A percentile compares a stretch with the other conserved stretches of the same genome.
Evolutionary conservation across 2,888 invertebrate genomes (phyloP).

Genomic region (Cataglyphis rosenhaueri): DNA sequence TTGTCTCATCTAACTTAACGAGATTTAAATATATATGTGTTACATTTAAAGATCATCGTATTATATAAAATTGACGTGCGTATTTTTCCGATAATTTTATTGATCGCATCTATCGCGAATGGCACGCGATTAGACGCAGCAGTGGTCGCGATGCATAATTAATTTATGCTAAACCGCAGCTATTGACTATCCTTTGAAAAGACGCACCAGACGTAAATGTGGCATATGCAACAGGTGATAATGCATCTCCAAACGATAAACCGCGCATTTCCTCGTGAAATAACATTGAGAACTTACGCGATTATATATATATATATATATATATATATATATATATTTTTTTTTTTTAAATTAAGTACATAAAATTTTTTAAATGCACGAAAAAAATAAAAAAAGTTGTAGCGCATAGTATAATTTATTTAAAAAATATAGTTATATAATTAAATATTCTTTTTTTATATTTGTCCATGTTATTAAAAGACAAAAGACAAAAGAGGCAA

Average conservation of each 20-base stretch:
- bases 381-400: neutral
- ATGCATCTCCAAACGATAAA: slow-evolving; percentile 59
- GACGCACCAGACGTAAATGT: slow-evolving; percentile 36
- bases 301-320: neutral
- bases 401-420: neutral
- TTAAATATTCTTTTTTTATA: neutral
- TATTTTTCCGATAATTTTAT: slow-evolving; percentile 37
- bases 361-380: neutral
- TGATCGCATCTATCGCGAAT: slow-evolving; percentile 61
- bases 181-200: slow-evolving; percentile 65
- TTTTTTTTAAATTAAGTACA: neutral
- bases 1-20: slow-evolving; percentile 31
- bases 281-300: neutral
- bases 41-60: neutral
- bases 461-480: neutral
- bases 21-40: slow-evolving; percentile 19
- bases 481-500: neutral
- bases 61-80: neutral
- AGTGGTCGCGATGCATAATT: slow-evolving; percentile 80
- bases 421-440: neutral
- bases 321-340: neutral
- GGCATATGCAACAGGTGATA: slow-evolving; percentile 71
- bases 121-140: slow-evolving; percentile 72
- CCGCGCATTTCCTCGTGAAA: slow-evolving; percentile 21
- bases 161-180: slow-evolving; percentile 80